Conservation (phyloP, 2,113 vertebrate genomes). For the Rhea americana region DNA sequence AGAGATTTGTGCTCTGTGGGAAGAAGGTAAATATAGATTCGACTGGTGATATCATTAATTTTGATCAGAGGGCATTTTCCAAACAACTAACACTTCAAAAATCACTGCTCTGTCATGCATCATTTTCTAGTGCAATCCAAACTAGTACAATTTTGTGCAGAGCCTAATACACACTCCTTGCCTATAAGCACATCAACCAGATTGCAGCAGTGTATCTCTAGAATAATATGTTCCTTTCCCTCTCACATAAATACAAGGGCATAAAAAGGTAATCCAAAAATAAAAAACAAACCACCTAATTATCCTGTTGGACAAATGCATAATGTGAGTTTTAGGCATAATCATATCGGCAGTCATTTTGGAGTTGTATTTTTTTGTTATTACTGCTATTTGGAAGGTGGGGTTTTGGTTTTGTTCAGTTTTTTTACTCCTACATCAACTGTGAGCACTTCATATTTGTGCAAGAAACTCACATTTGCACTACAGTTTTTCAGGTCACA, state of each 20-base stretch:
- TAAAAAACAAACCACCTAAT: neutral
- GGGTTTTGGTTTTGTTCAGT: neutral
- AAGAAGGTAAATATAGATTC: neutral
- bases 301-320: neutral
- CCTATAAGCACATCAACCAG: neutral
- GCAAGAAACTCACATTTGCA: neutral
- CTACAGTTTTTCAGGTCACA: neutral
- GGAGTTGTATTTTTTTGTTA: neutral
- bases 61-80: neutral
- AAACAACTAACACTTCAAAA: neutral
- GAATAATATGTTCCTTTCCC: neutral
- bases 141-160: neutral
- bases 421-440: neutral
- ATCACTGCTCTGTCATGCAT: neutral
- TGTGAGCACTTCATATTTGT: neutral
- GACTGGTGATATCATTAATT: neutral
- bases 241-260: neutral
- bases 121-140: neutral
- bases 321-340: neutral
- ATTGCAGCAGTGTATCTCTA: neutral
- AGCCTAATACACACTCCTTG: accelerated
- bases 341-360: neutral
- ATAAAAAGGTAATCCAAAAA: neutral
- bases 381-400: neutral
- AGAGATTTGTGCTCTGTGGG: neutral